Base-by-base conservation (phyloP, 2,888 invertebrate genomes). In the Meandrusa payeni region DNA sequence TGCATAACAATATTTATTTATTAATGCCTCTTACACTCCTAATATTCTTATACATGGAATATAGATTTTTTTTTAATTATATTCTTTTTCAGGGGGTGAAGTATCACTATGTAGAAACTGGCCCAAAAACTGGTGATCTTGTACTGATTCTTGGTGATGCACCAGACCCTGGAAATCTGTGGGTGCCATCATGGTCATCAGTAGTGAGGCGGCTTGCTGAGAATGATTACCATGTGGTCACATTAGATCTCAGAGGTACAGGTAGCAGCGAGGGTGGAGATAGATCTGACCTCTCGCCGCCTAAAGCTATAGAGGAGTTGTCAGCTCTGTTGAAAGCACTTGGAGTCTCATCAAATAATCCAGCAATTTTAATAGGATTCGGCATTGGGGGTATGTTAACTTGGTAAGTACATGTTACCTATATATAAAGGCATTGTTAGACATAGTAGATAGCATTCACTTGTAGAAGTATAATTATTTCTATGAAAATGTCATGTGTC, bases 51-150 rank as follows among this genome's bases (percentile, higher is more conserved):
- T n/a, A n/a, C n/a, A n/a, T n/a, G n/a, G n/a, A n/a, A n/a, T n/a
- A n/a, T n/a, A n/a, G n/a, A n/a, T n/a, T n/a, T n/a, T n/a, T n/a
- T n/a, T n/a, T n/a, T n/a, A n/a, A n/a, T 3, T 33, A 10, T n/a
- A 17, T 24, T 31, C 34, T 43, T 22, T 46, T 54, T 65, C 66
- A 87, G 86, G 83, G 82, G 3, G 81, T 82, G 7, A 87, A 87
- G 69, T 87, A 87, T 52, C 87, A 87, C 52, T 87, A 87, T 55
- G 81, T 86, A 9, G 81, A 85, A 61, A 78, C 78, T 1, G 87
- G 87, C 0, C 77, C 80, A 1, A 77, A 71, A 51, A 57, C 62
- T 6, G 83, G 83, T 0, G 67, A 68, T 41, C 52, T 69, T 19
- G 69, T 83, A 0, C 57, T 87, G 1, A 71, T 86, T n/a, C 62